phyloP scores from a whole-genome alignment of 2,888 invertebrate genomes.

The Rotaria magnacalcarata region DNA sequence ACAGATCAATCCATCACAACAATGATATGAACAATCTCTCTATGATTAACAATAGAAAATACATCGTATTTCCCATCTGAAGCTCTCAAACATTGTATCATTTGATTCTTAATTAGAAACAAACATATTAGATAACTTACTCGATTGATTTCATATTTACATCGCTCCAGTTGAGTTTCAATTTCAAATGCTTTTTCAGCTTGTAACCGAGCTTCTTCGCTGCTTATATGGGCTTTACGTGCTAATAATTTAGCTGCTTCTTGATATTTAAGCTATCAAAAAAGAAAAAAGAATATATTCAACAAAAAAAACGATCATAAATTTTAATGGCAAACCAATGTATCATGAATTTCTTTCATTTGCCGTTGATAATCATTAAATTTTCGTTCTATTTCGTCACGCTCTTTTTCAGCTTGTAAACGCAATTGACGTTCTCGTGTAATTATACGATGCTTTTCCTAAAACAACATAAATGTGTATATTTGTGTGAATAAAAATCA shows the following conservation, averaged over 20 bases:
- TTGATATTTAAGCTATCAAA: conserved; percentile 75
- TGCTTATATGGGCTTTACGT: conserved; percentile 89
- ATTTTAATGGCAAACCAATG: neutral
- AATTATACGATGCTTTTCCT: neutral
- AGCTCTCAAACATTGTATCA: too few species aligned
- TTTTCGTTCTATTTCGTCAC: conserved; percentile 21
- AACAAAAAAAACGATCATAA: neutral
- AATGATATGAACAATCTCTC: too few species aligned
- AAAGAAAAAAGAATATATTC: neutral
- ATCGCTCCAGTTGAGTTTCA: conserved; percentile 82
- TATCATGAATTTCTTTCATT: conserved; percentile 31
- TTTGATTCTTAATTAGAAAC: too few species aligned
- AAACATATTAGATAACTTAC: conserved; percentile 1
- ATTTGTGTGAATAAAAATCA: too few species aligned
- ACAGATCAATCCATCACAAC: too few species aligned
- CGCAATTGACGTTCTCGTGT: conserved; percentile 13
- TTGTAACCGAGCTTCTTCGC: conserved; percentile 85
- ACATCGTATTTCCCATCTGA: too few species aligned
- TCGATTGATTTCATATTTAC: conserved; percentile 59
- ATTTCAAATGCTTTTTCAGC: conserved; percentile 88
- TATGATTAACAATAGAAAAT: too few species aligned
- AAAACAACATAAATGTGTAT: neutral
- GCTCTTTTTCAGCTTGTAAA: conserved; percentile 32
- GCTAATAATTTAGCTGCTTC: conserved; percentile 90
- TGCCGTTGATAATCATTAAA: conserved; percentile 27